phyloP scores from a whole-genome alignment of 2,113 vertebrate species.

The Pachycephala philippinensis region DNA sequence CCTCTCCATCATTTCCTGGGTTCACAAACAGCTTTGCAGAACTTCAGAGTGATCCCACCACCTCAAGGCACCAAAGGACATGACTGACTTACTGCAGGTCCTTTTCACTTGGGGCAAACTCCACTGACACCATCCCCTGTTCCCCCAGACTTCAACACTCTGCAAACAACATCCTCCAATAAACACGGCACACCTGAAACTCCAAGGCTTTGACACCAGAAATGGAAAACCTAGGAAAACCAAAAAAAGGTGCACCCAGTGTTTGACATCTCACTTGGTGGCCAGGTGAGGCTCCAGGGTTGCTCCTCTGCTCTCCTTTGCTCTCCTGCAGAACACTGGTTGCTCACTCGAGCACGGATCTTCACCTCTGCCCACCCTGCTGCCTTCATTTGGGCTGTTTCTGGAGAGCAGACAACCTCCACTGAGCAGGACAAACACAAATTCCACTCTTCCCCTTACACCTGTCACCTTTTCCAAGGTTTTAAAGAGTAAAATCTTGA shows the following conservation, averaged over 20 bases:
- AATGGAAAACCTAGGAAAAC: neutral
- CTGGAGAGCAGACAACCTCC: neutral
- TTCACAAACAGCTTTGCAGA: neutral
- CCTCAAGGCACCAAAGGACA: neutral
- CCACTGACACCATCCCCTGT: neutral
- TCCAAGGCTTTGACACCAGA: neutral
- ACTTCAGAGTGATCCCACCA: neutral
- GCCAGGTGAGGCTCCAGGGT: neutral
- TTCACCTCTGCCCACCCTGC: neutral
- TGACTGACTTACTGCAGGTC: fast-evolving
- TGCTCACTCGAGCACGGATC: fast-evolving
- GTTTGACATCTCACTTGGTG: neutral
- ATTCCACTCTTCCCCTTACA: neutral
- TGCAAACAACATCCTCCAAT: neutral
- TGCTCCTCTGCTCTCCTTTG: neutral
- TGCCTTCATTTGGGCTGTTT: neutral
- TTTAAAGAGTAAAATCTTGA: neutral
- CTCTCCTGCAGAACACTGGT: neutral
- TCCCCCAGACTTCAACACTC: neutral
- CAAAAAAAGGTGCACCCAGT: neutral
- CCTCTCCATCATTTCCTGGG: neutral
- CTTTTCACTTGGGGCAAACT: neutral
- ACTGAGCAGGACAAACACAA: neutral
- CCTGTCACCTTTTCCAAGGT: neutral
- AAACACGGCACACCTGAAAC: neutral